Percentiles rank a stretch among this genome's conserved stretches.
phyloP scores from a whole-genome alignment of 2,888 invertebrate species.

The Parelbella ahira region DNA sequence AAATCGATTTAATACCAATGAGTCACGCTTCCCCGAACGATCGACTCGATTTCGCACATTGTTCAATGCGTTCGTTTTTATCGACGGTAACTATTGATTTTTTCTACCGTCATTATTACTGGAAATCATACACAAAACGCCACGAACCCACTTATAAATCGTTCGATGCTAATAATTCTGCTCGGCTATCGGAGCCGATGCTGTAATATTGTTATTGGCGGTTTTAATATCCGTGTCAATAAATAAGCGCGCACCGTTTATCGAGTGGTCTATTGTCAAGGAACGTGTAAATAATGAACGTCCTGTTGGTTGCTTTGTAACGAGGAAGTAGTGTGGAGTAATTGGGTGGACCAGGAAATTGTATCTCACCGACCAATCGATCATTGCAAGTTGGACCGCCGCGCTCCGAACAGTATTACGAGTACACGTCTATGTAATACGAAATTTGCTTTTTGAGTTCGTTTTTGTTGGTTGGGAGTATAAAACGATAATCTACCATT shows the following conservation, averaged over 20 bases:
- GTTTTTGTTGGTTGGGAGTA: too few species aligned
- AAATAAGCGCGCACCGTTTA: slow-evolving; percentile 50
- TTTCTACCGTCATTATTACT: slow-evolving; percentile 9
- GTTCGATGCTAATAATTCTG: neutral
- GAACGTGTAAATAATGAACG: slow-evolving; percentile 53
- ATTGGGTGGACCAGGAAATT: slow-evolving; percentile 51
- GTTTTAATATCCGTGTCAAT: slow-evolving; percentile 42
- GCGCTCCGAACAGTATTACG: too few species aligned
- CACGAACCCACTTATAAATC: too few species aligned
- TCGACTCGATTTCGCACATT: slow-evolving; percentile 29
- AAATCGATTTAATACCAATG: slow-evolving; percentile 56
- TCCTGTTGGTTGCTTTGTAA: slow-evolving; percentile 48
- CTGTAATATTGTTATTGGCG: slow-evolving; percentile 17
- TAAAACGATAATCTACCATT: too few species aligned
- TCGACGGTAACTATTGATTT: slow-evolving; percentile 29
- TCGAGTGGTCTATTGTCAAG: slow-evolving; percentile 46
- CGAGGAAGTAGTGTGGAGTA: slow-evolving; percentile 62
- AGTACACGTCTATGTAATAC: too few species aligned
- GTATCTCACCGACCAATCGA: slow-evolving; percentile 8
- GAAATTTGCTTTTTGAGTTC: too few species aligned
- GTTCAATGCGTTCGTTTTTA: slow-evolving; percentile 29
- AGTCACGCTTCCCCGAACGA: slow-evolving; percentile 54
- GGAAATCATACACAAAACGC: neutral
- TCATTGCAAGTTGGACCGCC: slow-evolving; percentile 15
- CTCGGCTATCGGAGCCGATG: neutral